These are phyloP conservation scores for Cyclophora punctaria DNA, from an alignment of 2,888 invertebrate genomes.

Conservation along the genomic window DNA sequence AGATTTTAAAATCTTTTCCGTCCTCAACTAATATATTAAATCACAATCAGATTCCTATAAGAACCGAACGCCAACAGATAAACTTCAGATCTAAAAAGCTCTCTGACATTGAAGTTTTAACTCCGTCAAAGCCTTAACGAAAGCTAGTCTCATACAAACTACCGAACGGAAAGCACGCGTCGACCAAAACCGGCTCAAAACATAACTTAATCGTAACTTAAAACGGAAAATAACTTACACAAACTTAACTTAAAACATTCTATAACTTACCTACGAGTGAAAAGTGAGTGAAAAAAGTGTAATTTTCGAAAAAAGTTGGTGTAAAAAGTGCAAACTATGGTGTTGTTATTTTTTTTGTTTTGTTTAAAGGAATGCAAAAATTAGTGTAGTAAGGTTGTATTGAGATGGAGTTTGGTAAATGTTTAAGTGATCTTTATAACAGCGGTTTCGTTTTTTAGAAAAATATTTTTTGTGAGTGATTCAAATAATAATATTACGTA, in stretches of 20 bases:
- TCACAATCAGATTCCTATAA: too few relatives aligned
- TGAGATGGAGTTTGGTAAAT: too few relatives aligned
- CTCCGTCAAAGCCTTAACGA: slow-evolving; percentile 6
- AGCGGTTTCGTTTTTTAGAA: too few relatives aligned
- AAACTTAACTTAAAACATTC: slow-evolving; percentile 7
- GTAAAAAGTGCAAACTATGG: neutral
- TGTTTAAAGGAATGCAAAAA: slow-evolving; percentile 36
- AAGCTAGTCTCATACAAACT: slow-evolving; percentile 33
- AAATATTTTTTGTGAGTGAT: too few relatives aligned
- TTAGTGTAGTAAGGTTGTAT: slow-evolving; percentile 21
- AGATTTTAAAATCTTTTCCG: too few relatives aligned
- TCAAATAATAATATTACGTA: too few relatives aligned
- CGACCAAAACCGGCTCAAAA: slow-evolving; percentile 16
- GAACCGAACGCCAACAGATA: too few relatives aligned
- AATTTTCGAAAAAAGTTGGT: neutral
- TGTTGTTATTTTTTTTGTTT: slow-evolving; percentile 31
- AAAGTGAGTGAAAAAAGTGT: too few relatives aligned
- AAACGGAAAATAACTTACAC: slow-evolving; percentile 21
- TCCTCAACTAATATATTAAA: too few relatives aligned
- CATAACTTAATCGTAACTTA: slow-evolving; percentile 40
- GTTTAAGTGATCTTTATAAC: too few relatives aligned
- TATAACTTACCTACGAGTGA: neutral
- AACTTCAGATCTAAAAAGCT: neutral
- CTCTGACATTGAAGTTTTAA: slow-evolving; percentile 2
- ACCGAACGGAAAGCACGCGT: slow-evolving; percentile 33